Conservation (phyloP, 2,888 invertebrate species). For the Sycophila texana region DNA sequence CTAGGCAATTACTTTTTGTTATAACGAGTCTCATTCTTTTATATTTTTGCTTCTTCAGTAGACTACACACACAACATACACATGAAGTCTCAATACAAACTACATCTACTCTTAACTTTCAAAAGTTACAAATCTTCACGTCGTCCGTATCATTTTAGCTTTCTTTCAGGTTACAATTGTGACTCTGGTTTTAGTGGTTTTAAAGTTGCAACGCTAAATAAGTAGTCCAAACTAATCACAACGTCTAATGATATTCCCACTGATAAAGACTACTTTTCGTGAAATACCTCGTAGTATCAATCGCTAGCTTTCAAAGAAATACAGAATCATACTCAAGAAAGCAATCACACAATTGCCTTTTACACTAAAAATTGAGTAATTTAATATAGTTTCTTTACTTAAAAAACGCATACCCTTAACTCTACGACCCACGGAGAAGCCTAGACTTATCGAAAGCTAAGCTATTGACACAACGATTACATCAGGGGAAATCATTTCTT, state of each 20-base stretch:
- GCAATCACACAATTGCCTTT: conserved; percentile 3
- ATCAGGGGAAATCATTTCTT: conserved; percentile 27
- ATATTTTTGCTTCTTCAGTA: conserved; percentile 63
- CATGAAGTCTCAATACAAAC: conserved; percentile 72
- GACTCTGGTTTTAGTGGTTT: conserved; percentile 55
- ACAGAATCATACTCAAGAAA: conserved; percentile 5
- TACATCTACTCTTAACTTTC: conserved; percentile 69
- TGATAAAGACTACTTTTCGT: conserved; percentile 54
- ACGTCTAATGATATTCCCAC: conserved; percentile 59
- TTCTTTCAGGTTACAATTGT: conserved; percentile 55
- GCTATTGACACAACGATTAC: conserved; percentile 41
- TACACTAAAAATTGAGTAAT: conserved; percentile 7
- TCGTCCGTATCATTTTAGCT: conserved; percentile 32
- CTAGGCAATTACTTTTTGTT: conserved; percentile 45
- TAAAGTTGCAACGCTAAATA: conserved; percentile 59
- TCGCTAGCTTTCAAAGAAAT: conserved; percentile 63
- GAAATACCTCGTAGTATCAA: conserved; percentile 62
- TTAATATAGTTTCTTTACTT: neutral
- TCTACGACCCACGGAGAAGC: neutral
- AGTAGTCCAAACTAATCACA: conserved; percentile 61
- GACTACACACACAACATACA: conserved; percentile 75
- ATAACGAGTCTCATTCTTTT: conserved; percentile 57
- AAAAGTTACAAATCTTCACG: conserved; percentile 67
- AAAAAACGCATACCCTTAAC: neutral
- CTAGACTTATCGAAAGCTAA: conserved; percentile 1